Evolutionary conservation across 2,797 vertebrate species (phyloP).

Genomic region (Phrynocephalus guinanensis): DNA sequence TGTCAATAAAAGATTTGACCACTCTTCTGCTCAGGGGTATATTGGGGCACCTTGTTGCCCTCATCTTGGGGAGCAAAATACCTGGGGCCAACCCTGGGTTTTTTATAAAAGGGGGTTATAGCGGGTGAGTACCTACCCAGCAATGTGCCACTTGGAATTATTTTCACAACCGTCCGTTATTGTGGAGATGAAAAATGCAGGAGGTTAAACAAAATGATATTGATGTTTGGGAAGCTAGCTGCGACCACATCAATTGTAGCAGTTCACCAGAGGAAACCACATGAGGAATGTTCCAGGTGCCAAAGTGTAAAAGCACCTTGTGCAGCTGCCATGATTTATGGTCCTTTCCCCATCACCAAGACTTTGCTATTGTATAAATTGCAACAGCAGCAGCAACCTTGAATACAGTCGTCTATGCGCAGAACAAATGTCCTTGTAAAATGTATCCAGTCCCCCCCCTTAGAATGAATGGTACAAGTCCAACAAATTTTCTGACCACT

Average conservation of each 20-base stretch:
- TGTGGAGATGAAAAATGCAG: neutral
- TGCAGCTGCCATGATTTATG: neutral
- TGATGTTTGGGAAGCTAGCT: neutral
- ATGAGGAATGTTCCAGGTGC: neutral
- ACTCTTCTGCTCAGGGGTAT: too few species aligned
- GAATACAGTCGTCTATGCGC: neutral
- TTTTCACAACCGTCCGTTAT: neutral
- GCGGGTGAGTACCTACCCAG: neutral
- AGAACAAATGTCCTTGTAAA: neutral
- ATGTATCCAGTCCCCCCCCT: conserved; percentile 17
- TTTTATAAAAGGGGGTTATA: neutral
- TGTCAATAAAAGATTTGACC: too few species aligned
- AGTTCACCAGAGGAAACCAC: neutral
- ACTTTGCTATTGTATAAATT: neutral
- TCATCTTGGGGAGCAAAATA: neutral
- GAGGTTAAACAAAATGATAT: neutral
- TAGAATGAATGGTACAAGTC: neutral
- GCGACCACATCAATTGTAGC: neutral
- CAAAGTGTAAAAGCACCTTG: neutral
- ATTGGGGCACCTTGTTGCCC: too few species aligned
- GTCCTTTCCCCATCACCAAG: neutral
- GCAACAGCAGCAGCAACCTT: neutral
- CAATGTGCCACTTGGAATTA: neutral
- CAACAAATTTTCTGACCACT: neutral
- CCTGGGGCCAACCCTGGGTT: neutral